phyloP scores from a whole-genome alignment of 1,140 invertebrate species.

The Zaprionus lachaisei region DNA sequence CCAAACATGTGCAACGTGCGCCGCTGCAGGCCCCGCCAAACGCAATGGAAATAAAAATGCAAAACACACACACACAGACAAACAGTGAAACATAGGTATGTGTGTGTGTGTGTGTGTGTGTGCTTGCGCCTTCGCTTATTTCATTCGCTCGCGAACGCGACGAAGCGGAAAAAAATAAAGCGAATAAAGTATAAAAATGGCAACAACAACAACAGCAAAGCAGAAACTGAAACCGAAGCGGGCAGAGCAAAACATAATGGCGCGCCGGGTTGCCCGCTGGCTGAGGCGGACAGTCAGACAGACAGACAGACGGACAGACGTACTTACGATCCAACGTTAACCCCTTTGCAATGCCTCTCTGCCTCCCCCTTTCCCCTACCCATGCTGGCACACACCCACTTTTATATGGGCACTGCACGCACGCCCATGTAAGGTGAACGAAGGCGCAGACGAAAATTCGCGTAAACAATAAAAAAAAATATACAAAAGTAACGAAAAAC shows the following conservation, averaged over 20 bases:
- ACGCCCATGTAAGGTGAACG: constrained; percentile 61
- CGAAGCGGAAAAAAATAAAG: constrained; percentile 83
- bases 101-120: constrained; percentile 35
- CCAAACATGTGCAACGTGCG: constrained; percentile 74
- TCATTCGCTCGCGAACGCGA: constrained; percentile 78
- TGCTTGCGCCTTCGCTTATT: constrained; percentile 65
- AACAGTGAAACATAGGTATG: constrained; percentile 10
- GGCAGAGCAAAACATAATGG: constrained; percentile 73
- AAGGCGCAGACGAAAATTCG: constrained; percentile 66
- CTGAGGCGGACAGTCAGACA: constrained; percentile 5
- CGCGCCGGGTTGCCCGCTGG: constrained; percentile 52
- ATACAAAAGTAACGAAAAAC: constrained; percentile 58
- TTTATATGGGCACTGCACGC: constrained; percentile 59
- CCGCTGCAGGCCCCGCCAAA: constrained; percentile 38
- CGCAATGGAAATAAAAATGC: constrained; percentile 81
- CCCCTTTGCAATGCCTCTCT: not conserved
- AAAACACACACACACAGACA: constrained; percentile 60
- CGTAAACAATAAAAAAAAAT: constrained; percentile 80
- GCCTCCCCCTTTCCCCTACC: not conserved
- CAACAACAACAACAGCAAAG: constrained; percentile 74
- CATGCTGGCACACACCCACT: constrained; percentile 28
- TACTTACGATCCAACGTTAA: constrained; percentile 14
- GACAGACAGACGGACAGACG: not conserved
- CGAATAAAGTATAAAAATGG: constrained; percentile 83
- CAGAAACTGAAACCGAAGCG: constrained; percentile 60